These are phyloP conservation scores for Gorsachius goisagi DNA, from an alignment of 2,113 vertebrate genomes.

Conservation along the genomic window DNA sequence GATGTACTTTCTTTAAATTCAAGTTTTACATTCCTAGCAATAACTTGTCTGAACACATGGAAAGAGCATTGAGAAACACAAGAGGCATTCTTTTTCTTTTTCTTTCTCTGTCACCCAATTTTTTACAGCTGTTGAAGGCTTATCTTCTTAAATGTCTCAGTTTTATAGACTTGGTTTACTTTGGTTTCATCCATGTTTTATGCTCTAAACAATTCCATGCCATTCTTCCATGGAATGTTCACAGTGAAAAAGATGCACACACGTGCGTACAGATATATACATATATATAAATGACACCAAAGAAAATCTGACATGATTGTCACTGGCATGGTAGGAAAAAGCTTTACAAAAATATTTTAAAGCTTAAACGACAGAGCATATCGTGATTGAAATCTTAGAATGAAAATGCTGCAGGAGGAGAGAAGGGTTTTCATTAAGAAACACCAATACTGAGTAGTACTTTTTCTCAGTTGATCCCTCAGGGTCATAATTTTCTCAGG, in stretches of 20 bases:
- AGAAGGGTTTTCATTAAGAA: neutral
- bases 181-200: conserved; percentile 27
- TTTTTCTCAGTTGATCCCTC: neutral
- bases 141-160: conserved; percentile 7
- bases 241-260: neutral
- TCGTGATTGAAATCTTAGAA: neutral
- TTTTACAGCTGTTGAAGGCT: conserved; percentile 36
- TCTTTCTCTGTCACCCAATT: conserved; percentile 43
- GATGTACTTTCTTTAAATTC: conserved; percentile 65
- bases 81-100: conserved; percentile 39
- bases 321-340: neutral
- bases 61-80: conserved; percentile 37
- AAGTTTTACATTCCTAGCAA: conserved; percentile 60
- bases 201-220: neutral
- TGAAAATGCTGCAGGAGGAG: neutral
- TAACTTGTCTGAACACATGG: conserved; percentile 57
- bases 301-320: neutral
- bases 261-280: rapidly evolving
- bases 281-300: neutral
- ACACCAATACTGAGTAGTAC: neutral
- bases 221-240: neutral
- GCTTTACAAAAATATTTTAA: neutral
- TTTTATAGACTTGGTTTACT: conserved; percentile 21
- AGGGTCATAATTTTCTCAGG: conserved; percentile 11
- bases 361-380: neutral